Evolutionary conservation across 2,113 vertebrate species (phyloP).

Genomic region (Thamnaconus septentrionalis): DNA sequence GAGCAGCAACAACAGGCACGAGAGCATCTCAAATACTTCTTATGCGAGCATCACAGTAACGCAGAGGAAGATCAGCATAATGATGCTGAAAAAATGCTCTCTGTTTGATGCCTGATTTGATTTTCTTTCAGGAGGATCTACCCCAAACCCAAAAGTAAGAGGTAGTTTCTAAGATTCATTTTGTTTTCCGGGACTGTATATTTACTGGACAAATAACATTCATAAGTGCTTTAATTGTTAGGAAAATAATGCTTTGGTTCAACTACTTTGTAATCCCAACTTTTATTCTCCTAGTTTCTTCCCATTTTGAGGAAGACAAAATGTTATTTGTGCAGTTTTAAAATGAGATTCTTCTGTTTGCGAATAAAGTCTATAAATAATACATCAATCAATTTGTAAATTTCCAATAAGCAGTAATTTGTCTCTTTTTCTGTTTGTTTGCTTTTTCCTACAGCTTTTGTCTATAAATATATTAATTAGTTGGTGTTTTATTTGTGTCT

Average conservation of each 20-base stretch:
- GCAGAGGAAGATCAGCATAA: conserved; percentile 20
- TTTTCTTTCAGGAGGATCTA: conserved; percentile 24
- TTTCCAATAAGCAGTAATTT: too few species aligned
- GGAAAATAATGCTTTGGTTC: too few species aligned
- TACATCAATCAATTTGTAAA: too few species aligned
- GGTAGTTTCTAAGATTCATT: conserved; percentile 8
- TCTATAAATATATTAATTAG: conserved; percentile 12
- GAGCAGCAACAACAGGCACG: conserved; percentile 60
- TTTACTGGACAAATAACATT: too few species aligned
- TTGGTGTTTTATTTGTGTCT: conserved; percentile 6
- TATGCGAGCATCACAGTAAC: conserved; percentile 39
- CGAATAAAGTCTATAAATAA: too few species aligned
- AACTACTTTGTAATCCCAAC: too few species aligned
- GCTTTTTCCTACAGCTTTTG: conserved; percentile 4
- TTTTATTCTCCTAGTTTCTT: too few species aligned
- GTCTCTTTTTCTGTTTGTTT: too few species aligned
- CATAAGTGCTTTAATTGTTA: too few species aligned
- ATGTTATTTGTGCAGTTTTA: too few species aligned
- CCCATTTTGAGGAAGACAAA: too few species aligned
- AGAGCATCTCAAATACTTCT: conserved; percentile 51
- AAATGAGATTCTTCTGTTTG: too few species aligned
- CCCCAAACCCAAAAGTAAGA: conserved; percentile 49
- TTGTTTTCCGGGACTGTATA: neutral
- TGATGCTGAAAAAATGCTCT: neutral
- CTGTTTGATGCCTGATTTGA: neutral